Evolutionary conservation across 2,797 vertebrate species (phyloP).

Genomic region (Acanthurus lineatus): DNA sequence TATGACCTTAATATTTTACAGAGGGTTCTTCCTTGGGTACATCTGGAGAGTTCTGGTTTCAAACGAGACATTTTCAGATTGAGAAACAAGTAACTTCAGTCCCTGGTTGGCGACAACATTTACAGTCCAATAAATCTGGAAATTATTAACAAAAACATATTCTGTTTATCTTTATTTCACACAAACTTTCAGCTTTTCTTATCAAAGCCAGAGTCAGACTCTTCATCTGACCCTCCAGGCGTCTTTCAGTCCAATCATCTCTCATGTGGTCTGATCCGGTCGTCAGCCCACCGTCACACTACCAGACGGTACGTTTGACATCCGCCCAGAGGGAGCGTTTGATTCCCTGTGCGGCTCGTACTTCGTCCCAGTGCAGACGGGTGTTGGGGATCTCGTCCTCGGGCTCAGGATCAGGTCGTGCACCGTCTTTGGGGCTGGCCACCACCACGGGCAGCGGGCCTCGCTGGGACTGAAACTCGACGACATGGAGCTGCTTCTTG

Average conservation of each 20-base stretch:
- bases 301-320: constrained; percentile 88
- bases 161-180: not conserved
- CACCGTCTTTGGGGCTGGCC: constrained; percentile 82
- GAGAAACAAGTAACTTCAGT: constrained; percentile 14
- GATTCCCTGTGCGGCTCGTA: constrained; percentile 87
- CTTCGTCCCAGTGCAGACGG: constrained; percentile 90
- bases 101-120: not conserved
- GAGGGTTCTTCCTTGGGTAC: not conserved
- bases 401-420: constrained; percentile 81
- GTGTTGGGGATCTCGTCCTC: constrained; percentile 87
- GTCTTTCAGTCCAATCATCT: constrained; percentile 9
- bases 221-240: not conserved
- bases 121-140: not conserved
- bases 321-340: constrained; percentile 87
- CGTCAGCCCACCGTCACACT: constrained; percentile 13
- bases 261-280: not conserved
- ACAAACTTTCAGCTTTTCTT: not conserved
- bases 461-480: constrained; percentile 90
- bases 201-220: not conserved
- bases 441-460: constrained; percentile 90
- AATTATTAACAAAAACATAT: not conserved
- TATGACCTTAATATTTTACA: not conserved
- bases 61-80: not conserved
- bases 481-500: constrained; percentile 90
- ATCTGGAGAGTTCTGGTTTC: not conserved